Evolutionary conservation across 2,113 vertebrate species (phyloP), one percentile per base, ranked within the genome.

Genomic region (Galbula dea): DNA sequence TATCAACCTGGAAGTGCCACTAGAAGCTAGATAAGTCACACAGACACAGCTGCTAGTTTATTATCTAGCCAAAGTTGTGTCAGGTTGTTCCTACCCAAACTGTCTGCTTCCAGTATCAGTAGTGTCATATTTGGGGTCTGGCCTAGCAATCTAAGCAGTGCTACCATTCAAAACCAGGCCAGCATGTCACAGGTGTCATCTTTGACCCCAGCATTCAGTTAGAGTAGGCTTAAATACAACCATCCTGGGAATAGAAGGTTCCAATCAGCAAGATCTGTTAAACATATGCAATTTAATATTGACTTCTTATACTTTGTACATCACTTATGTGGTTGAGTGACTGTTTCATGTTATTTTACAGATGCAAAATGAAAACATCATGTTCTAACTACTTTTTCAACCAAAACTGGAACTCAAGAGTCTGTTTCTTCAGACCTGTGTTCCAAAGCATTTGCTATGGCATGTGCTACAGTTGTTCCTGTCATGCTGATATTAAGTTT

Each of bases 341-440:
- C 29, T 7, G 5, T 88, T 85, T 91, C n/a, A 12, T 77, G 43
- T 95, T 91, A 62, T 89, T 96, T 78, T 55, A 77, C 95, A 95
- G 95, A 30, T 85, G 58, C 29, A 92, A 80, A 92, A 92, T 59
- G 78, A 80, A 92, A 84, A 49, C 6, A 0, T 29, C 41, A 1
- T 10, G 32, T 43, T 82, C 49, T 94, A 82, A 59, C 26, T 48
- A 15, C 48, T 51, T 90, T 90, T 77, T 63, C 79, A 76, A 75
- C 34, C 9, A 55, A 73, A 18, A 4, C 54, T 76, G 82, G 54
- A 92, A 69, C 37, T 92, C 12, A 68, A 58, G 84, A 51, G 5
- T 34, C 23, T 59, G 4, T 54, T 89, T 61, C 81, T 67, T 29
- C 54, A 79, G 54, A 76, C 8, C 20, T 43, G 62, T 54, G 74